Conservation (phyloP, 2,113 vertebrate genomes). For the Thunnus thynnus region DNA sequence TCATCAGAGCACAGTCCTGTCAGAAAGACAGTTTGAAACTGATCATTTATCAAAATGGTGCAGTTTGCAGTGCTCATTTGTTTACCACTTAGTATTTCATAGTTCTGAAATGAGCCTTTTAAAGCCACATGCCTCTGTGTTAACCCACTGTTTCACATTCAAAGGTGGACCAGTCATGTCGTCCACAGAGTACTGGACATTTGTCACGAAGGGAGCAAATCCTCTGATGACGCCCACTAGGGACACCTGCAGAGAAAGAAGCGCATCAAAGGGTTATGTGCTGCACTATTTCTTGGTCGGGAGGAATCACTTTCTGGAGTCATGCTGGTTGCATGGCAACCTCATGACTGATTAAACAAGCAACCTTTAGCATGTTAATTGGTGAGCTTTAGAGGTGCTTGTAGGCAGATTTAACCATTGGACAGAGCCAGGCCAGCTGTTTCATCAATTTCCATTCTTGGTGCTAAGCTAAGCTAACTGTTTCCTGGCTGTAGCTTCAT, state of each 20-base stretch:
- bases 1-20: constrained; percentile 80
- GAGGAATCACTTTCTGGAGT: too few relatives aligned
- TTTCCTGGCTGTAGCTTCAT: too few relatives aligned
- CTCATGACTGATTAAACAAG: too few relatives aligned
- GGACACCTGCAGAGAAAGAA: constrained; percentile 82
- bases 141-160: constrained; percentile 90
- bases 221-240: constrained; percentile 88
- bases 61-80: not conserved
- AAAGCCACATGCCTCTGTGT: constrained; percentile 82
- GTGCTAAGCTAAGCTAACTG: too few relatives aligned
- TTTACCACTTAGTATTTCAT: not conserved
- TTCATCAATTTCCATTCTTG: too few relatives aligned
- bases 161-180: constrained; percentile 92
- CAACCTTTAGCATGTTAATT: too few relatives aligned
- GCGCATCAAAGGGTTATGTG: not conserved
- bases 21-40: not conserved
- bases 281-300: too few relatives aligned
- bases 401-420: too few relatives aligned
- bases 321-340: too few relatives aligned
- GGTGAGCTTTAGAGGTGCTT: too few relatives aligned
- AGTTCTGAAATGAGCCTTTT: not conserved
- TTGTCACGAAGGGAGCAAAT: constrained; percentile 84
- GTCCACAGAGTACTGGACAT: constrained; percentile 90
- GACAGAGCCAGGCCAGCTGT: too few relatives aligned
- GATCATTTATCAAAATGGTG: not conserved